Base-by-base conservation (phyloP, 37 sponge, comb jelly and placozoan genomes). In the Lycopodina hypogea region DNA sequence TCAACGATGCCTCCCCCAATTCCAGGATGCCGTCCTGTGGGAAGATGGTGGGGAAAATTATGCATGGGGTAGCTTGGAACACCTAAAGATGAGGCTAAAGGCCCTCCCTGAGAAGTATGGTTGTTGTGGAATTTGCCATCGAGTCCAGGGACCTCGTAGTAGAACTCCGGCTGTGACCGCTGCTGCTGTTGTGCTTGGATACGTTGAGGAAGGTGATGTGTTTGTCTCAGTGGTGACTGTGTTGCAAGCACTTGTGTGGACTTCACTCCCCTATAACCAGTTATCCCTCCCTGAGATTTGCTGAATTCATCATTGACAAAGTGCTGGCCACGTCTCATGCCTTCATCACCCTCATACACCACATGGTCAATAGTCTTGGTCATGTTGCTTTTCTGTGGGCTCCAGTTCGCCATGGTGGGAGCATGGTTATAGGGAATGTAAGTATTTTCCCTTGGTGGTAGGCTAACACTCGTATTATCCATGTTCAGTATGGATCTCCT, bases 201-300 rank as follows among this genome's bases (percentile, higher is more conserved):
- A 53, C 24, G 74, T 1, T 53, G 53, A 17, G 22, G 56, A 2
- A 12, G 23, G 48, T 42, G 36, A 63, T 26, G 56, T 30, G 7
- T 75, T 3, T 84, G 85, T 69, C 72, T 71, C 6, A 78, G 22
- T 8, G 69, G 56, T 7, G 70, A 53, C 37, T 15, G 61, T 2
- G 18, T 38, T 63, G 80, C 73, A n/a, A n/a, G n/a, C 3, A 55
- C 86, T 53, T 85, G 86, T 12, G 75, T 79, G 34, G 86, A 85
- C 0, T 57, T 45, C 9, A 4, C 48, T 9, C 48, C 52, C 17
- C 56, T 66, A 61, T 79, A 85, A 1, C 61, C 24, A 37, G 74
- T 66, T 4, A 67, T 21, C 3, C 80, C 80, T 56, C 34, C 66
- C 34, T 85, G 86, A 2, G 86, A 85, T 42, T 68, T 69, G 30